Percentiles rank a stretch among this genome's conserved stretches.
Evolutionary conservation across 2,797 vertebrate genomes (phyloP).

Genomic region (Bradypus variegatus): DNA sequence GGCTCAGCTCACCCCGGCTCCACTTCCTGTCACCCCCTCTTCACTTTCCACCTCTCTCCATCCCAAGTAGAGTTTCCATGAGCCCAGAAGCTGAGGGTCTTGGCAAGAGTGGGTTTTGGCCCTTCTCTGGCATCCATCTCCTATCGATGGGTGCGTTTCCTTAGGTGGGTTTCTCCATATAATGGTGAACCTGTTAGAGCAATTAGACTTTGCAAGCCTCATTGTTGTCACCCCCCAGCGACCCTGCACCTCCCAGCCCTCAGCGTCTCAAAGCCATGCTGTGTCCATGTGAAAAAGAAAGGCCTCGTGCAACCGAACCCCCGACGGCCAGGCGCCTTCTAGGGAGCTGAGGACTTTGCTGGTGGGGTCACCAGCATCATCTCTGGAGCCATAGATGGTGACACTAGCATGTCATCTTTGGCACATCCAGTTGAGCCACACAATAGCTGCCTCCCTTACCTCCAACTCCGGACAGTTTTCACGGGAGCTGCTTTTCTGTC

Average conservation of each 20-base stretch:
- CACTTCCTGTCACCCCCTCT: rapidly evolving
- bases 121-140: rapidly evolving
- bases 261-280: not conserved
- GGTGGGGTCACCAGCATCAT: not conserved
- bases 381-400: rapidly evolving
- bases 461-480: too few relatives aligned
- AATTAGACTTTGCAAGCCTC: rapidly evolving
- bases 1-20: too few relatives aligned
- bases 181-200: rapidly evolving
- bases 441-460: rapidly evolving
- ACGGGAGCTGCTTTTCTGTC: not conserved
- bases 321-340: not conserved
- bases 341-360: not conserved
- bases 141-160: rapidly evolving
- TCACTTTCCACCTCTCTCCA: rapidly evolving
- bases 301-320: not conserved
- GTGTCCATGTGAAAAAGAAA: too few relatives aligned
- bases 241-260: rapidly evolving
- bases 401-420: rapidly evolving
- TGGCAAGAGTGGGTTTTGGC: rapidly evolving
- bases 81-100: rapidly evolving
- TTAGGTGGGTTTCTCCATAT: rapidly evolving
- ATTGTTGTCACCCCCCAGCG: rapidly evolving
- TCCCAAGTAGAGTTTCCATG: rapidly evolving
- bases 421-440: rapidly evolving